phyloP scores from a whole-genome alignment of 2,797 vertebrate species.

The Erpetoichthys calabaricus region DNA sequence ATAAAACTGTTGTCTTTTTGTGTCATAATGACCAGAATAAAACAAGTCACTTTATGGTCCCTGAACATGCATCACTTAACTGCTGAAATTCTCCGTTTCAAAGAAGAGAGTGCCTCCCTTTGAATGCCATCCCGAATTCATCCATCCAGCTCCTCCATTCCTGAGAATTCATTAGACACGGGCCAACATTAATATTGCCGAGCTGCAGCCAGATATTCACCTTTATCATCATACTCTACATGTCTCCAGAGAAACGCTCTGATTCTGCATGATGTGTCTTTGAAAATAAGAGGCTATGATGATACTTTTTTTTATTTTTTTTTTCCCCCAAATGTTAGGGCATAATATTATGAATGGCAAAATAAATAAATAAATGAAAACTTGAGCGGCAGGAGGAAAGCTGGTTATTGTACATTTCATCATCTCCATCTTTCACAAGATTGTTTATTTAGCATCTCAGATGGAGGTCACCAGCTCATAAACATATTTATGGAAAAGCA shows the following conservation, averaged over 20 bases:
- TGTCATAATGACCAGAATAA: too few relatives aligned
- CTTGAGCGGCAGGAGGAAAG: neutral
- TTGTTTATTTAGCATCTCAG: conserved; percentile 1
- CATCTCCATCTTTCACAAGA: neutral
- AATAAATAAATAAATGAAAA: too few relatives aligned
- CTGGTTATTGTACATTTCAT: conserved; percentile 1
- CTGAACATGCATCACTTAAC: too few relatives aligned
- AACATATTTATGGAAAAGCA: neutral
- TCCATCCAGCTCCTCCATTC: too few relatives aligned
- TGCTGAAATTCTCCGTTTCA: too few relatives aligned
- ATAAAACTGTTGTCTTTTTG: too few relatives aligned
- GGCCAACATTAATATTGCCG: too few relatives aligned
- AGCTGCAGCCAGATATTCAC: neutral
- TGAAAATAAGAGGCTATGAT: neutral
- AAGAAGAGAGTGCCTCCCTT: too few relatives aligned
- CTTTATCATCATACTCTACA: neutral
- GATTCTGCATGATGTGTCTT: neutral
- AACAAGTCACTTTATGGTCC: too few relatives aligned
- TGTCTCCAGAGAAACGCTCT: neutral
- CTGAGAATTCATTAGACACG: too few relatives aligned
- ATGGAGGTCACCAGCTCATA: neutral
- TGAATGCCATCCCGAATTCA: too few relatives aligned
- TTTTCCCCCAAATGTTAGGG: too few relatives aligned
- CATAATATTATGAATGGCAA: neutral
- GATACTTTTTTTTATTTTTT: neutral